phyloP scores from a whole-genome alignment of 2,113 vertebrate species.

The Thomomys bottae region DNA sequence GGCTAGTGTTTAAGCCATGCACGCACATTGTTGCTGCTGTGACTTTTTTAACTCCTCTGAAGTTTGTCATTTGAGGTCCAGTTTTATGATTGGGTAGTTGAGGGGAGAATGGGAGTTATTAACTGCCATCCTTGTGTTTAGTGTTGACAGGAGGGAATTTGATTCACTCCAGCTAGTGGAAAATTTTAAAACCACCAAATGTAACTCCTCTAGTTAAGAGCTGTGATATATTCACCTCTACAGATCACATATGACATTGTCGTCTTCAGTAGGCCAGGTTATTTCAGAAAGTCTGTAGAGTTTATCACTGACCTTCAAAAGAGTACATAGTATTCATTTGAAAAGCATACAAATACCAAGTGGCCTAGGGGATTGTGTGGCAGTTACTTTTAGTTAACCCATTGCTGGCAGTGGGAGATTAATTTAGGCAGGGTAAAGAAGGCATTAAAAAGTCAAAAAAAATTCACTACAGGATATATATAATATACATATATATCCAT shows the following conservation, averaged over 20 bases:
- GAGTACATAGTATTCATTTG: conserved; percentile 10
- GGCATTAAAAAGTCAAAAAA: conserved; percentile 64
- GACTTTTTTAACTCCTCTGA: conserved; percentile 74
- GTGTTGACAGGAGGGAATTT: conserved; percentile 54
- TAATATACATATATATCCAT: too few species aligned
- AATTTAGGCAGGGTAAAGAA: conserved; percentile 15
- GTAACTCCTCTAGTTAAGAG: conserved; percentile 56
- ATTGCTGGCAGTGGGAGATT: conserved; percentile 70
- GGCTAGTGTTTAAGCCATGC: conserved; percentile 59
- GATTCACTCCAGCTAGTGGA: conserved; percentile 38
- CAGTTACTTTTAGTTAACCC: conserved; percentile 51
- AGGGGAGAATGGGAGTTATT: conserved; percentile 28
- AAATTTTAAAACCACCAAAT: conserved; percentile 58
- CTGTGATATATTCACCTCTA: conserved; percentile 48
- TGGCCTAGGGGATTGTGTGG: background rate
- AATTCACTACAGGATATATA: conserved; percentile 63
- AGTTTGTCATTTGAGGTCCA: conserved; percentile 55
- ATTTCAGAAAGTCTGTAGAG: conserved; percentile 27
- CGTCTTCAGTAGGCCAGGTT: background rate
- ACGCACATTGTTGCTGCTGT: conserved; percentile 74
- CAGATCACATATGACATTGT: background rate
- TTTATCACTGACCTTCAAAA: conserved; percentile 26
- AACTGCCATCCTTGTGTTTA: conserved; percentile 43
- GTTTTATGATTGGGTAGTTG: conserved; percentile 19
- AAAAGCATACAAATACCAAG: conserved; percentile 1